Evolutionary conservation across 2,797 vertebrate species (phyloP), one percentile per base, ranked within the genome.

Genomic region (Sebastes vulpes): DNA sequence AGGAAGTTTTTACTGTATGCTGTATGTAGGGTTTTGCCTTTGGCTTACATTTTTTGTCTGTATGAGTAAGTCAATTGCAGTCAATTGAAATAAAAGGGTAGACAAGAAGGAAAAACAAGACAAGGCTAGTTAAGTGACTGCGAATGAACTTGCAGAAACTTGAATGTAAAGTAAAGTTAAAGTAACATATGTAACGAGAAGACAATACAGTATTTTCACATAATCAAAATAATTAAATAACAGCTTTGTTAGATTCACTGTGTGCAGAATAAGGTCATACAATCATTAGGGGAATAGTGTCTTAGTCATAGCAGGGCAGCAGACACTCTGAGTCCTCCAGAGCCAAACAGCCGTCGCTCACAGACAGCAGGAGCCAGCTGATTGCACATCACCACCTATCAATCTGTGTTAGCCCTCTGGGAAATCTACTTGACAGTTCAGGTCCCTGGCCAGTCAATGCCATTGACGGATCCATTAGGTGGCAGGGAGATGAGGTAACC

Each of bases 391-490:
- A 42, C 46, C 69, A 57, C 38, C 71, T 28, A 70, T 83, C 74
- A 79, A 42, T 85, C 75, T 68, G 21, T 60, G 66, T 79, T 59
- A 60, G 56, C 25, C 85, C 75, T 53, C 28, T 82, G 85, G 81
- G 79, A 86, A 86, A 88, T 89, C 56, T 74, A 53, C 74, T 50
- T 65, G 68, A 83, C 72, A 67, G 35, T 77, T 69, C 68, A 56
- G 80, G 53, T 72, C 74, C 71, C 72, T 4, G 38, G 38, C 50
- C 77, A 75, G 69, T 79, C 63, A 61, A 9, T 81, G 75, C 6
- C 82, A 73, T 64, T 83, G 81, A 85, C 21, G 35, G 65, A 84
- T 83, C 68, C 68, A 72, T 86, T 81, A 81, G 74, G 11, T 65
- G 59, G 70, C 35, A 68, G 35, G 50, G 53, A 77, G 66, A 79